Percentiles rank a stretch among this genome's conserved stretches.
Evolutionary conservation across 2,888 invertebrate genomes (phyloP).

Genomic region (Tridacna gigas): DNA sequence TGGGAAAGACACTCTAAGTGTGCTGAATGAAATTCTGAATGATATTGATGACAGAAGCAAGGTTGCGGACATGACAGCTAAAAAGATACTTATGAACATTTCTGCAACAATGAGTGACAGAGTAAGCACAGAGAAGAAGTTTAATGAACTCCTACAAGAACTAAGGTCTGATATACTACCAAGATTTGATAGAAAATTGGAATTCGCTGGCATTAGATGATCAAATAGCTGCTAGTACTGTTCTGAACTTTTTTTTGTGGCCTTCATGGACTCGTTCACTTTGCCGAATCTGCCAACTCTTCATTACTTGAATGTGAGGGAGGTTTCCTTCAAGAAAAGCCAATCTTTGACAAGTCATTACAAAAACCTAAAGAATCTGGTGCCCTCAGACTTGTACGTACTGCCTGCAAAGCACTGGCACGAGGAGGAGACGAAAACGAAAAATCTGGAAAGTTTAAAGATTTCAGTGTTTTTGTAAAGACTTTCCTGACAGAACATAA

Average conservation of each 20-base stretch:
- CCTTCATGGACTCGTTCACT: slow-evolving; percentile 57
- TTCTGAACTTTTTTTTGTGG: slow-evolving; percentile 68
- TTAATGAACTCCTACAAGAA: too few species aligned
- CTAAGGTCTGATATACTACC: too few species aligned
- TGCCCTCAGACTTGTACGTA: slow-evolving; percentile 33
- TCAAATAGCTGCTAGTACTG: slow-evolving; percentile 32
- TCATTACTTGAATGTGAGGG: slow-evolving; percentile 43
- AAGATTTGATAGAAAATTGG: slow-evolving; percentile 26
- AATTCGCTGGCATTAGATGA: slow-evolving; percentile 42
- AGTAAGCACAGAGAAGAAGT: too few species aligned
- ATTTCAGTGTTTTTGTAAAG: slow-evolving; percentile 36
- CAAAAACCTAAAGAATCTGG: slow-evolving; percentile 48
- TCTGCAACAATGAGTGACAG: too few species aligned
- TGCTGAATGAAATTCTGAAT: too few species aligned
- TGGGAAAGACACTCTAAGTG: too few species aligned
- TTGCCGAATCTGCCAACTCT: slow-evolving; percentile 55
- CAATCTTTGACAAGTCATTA: slow-evolving; percentile 45
- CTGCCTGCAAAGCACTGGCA: slow-evolving; percentile 55
- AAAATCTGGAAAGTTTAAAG: slow-evolving; percentile 45
- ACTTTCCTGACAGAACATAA: slow-evolving; percentile 42
- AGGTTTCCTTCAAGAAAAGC: slow-evolving; percentile 29
- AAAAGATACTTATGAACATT: too few species aligned
- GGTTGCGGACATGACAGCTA: too few species aligned
- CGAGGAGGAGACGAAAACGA: slow-evolving; percentile 56
- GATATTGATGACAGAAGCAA: too few species aligned